These are phyloP conservation scores for Crepidodera aurea DNA, from an alignment of 2,888 invertebrate genomes.

Conservation along the genomic window DNA sequence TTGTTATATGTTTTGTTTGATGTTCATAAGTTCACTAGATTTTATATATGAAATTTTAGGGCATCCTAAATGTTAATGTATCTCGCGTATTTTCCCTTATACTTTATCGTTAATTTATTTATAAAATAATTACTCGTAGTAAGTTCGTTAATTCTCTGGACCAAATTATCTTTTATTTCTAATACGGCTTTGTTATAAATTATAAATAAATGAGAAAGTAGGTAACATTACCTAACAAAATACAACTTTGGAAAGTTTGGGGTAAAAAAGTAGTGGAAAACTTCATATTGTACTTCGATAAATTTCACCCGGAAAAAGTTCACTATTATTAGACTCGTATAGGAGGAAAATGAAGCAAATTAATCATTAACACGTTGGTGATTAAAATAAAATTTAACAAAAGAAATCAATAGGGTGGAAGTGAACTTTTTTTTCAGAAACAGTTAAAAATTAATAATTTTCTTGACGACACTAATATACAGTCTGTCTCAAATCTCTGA, in stretches of 20 bases:
- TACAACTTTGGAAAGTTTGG: not conserved
- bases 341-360: not conserved
- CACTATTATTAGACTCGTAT: not conserved
- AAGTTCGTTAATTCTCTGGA: too few species aligned
- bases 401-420: not conserved
- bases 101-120: too few species aligned
- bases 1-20: too few species aligned
- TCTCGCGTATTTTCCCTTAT: too few species aligned
- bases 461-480: too few species aligned
- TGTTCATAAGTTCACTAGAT: too few species aligned
- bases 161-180: not conserved
- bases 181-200: not conserved
- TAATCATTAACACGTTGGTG: not conserved
- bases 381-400: not conserved
- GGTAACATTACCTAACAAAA: not conserved
- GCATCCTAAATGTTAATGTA: too few species aligned
- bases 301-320: not conserved
- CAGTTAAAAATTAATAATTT: too few species aligned
- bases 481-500: too few species aligned
- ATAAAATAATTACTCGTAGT: too few species aligned
- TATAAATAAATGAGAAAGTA: not conserved
- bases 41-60: too few species aligned
- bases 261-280: not conserved
- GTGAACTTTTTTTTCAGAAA: too few species aligned
- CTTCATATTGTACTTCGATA: not conserved